Base-by-base conservation (phyloP, 2,113 vertebrate species). In the Pollachius pollachius region DNA sequence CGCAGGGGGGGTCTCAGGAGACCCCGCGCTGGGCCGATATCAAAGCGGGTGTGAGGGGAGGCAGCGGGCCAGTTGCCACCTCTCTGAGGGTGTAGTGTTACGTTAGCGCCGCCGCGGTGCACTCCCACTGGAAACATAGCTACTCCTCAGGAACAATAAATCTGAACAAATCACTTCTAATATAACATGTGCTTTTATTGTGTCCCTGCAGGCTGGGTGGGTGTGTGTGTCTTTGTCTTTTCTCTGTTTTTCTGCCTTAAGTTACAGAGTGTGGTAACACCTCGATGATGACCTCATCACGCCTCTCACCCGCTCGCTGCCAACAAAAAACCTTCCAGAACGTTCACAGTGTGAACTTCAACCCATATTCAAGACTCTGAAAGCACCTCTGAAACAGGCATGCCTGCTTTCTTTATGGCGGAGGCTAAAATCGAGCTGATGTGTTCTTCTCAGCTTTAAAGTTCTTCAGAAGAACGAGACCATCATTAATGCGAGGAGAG, bases 141-240 rank as follows among this genome's bases (percentile, higher is more conserved):
- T 72, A 73, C 79, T 80, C 78, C 82, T 73, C 34, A 84, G 81
- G 86, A 85, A 88, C 77, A 82, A 86, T 89, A 87, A 87, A 83
- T 78, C 79, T 70, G 69, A 75, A 77, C 70, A 70, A 77, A 85
- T 87, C 81, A 80, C 77, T 81, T 81, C 64, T 65, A 83, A 78
- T 68, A 76, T 79, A 84, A 87, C 84, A 75, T 73, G 74, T 80
- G 37, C 56, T 15, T 85, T 48, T 77, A 80, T 81, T 87, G 78
- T 91, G 78, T 68, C 81, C 54, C 70, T 60, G 68, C 81, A 77
- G 79, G 68, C 80, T 77, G 77, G 77, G 78, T 66, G 72, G 15
- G 66, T 69, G 68, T 18, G 62, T 64, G 69, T 66, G 72, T 71
- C 65, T 72, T 52, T 58, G 52, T 37, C 18, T 56, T n/a, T 41